A percentile compares a stretch with the other conserved stretches of the same genome.
These are phyloP conservation scores for Brassicogethes aeneus DNA, from an alignment of 2,888 invertebrate species.

Conservation along the genomic window DNA sequence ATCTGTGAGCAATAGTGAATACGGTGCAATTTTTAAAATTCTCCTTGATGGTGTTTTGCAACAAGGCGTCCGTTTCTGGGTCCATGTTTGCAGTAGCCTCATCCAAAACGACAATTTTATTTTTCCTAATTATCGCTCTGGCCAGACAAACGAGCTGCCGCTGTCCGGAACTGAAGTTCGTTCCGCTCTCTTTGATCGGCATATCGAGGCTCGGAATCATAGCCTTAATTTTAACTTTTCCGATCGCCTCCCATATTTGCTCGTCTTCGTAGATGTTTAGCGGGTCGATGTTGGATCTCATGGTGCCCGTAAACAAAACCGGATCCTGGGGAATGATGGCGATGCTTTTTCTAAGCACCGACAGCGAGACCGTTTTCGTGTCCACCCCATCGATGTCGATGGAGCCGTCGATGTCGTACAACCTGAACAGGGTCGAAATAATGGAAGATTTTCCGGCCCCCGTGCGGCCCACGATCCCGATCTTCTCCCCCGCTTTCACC, in stretches of 20 bases:
- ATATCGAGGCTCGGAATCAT: constrained; percentile 50
- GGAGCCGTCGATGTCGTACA: constrained; percentile 43
- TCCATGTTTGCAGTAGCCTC: constrained; percentile 48
- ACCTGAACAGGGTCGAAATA: constrained; percentile 60
- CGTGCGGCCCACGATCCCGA: constrained; percentile 69
- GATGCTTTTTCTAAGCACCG: constrained; percentile 43
- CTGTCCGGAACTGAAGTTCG: constrained; percentile 44
- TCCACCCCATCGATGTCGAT: constrained; percentile 57
- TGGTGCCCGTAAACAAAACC: constrained; percentile 72
- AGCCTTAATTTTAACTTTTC: constrained; percentile 67
- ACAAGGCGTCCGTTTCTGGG: constrained; percentile 41
- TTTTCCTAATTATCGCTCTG: constrained; percentile 41
- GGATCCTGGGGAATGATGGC: constrained; percentile 83
- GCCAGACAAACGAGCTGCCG: constrained; percentile 46
- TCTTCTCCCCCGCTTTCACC: constrained; percentile 35
- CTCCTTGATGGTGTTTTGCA: constrained; percentile 43
- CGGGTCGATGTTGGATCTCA: constrained; percentile 81
- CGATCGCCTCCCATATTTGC: constrained; percentile 71
- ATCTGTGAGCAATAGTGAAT: constrained; percentile 34
- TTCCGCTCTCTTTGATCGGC: background rate
- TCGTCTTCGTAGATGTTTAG: constrained; percentile 67
- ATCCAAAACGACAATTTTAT: constrained; percentile 43
- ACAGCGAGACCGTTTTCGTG: constrained; percentile 39
- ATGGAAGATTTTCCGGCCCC: constrained; percentile 78
- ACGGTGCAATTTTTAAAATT: constrained; percentile 44